phyloP scores from a whole-genome alignment of 2,888 invertebrate species.

The Harpagoxenus sublaevis region DNA sequence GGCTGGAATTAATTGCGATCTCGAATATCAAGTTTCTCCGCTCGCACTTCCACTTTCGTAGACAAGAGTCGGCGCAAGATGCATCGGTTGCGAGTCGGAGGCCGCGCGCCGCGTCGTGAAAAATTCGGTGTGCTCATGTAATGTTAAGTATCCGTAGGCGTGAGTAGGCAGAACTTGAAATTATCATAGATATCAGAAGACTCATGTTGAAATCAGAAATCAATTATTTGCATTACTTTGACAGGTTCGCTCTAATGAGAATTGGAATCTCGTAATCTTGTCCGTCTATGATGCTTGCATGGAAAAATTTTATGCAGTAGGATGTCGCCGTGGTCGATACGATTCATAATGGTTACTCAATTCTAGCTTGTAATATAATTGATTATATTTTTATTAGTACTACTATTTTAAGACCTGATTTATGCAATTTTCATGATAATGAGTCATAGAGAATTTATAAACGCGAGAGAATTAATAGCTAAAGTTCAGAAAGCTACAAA shows the following conservation, averaged over 20 bases:
- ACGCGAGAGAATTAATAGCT: background rate
- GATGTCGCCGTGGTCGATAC: background rate
- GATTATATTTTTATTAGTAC: background rate
- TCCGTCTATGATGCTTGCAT: background rate
- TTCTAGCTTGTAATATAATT: too few species aligned
- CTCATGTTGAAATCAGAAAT: constrained; percentile 1
- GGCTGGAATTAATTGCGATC: constrained; percentile 50
- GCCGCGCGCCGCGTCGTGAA: background rate
- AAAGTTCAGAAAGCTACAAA: background rate
- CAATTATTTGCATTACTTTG: constrained; percentile 24
- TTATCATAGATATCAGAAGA: background rate
- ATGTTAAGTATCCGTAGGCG: background rate
- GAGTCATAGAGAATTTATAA: background rate
- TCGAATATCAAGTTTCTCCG: constrained; percentile 61
- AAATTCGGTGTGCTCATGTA: constrained; percentile 24
- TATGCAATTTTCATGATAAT: background rate
- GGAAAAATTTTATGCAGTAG: background rate
- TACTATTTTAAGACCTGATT: background rate
- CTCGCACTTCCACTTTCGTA: constrained; percentile 26
- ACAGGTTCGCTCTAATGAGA: background rate
- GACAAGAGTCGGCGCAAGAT: background rate
- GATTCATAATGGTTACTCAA: background rate
- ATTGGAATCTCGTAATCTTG: background rate
- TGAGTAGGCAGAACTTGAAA: constrained; percentile 15
- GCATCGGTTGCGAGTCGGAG: background rate